Evolutionary conservation across 1,140 invertebrate species (phyloP).

Genomic region (Dendrolimus punctatus): DNA sequence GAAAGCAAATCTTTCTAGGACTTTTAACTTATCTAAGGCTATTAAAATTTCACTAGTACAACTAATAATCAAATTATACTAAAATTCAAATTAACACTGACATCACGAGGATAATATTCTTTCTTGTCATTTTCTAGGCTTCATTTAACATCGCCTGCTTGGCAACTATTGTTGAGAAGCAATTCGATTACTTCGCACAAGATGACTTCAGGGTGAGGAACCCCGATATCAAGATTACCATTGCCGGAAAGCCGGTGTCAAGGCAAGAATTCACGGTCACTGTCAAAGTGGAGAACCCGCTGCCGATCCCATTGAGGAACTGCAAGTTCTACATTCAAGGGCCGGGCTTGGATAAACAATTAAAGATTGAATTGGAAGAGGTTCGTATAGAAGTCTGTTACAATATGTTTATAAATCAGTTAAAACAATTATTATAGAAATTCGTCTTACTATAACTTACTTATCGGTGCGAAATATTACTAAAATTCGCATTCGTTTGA

Average conservation of each 20-base stretch:
- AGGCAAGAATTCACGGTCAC: conserved; percentile 77
- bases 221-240: conserved; percentile 87
- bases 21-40: too few species aligned
- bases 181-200: conserved; percentile 91
- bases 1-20: too few species aligned
- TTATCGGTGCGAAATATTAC: too few species aligned
- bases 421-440: too few species aligned
- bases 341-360: conserved; percentile 80
- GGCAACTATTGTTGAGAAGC: conserved; percentile 84
- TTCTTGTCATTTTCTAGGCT: conserved; percentile 67
- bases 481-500: too few species aligned
- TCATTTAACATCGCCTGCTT: conserved; percentile 89
- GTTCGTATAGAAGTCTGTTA: conserved; percentile 44
- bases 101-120: neutral
- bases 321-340: conserved; percentile 86
- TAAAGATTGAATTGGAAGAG: conserved; percentile 80
- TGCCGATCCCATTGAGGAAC: conserved; percentile 83
- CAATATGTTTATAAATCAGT: neutral
- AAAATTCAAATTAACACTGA: neutral
- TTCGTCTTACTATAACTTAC: too few species aligned
- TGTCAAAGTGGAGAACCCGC: conserved; percentile 86
- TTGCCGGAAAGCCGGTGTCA: conserved; percentile 76
- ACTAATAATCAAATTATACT: neutral
- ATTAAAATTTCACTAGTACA: too few species aligned
- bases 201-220: conserved; percentile 92